Base-by-base conservation (phyloP, 2,113 vertebrate species). In the Alces alces region DNA sequence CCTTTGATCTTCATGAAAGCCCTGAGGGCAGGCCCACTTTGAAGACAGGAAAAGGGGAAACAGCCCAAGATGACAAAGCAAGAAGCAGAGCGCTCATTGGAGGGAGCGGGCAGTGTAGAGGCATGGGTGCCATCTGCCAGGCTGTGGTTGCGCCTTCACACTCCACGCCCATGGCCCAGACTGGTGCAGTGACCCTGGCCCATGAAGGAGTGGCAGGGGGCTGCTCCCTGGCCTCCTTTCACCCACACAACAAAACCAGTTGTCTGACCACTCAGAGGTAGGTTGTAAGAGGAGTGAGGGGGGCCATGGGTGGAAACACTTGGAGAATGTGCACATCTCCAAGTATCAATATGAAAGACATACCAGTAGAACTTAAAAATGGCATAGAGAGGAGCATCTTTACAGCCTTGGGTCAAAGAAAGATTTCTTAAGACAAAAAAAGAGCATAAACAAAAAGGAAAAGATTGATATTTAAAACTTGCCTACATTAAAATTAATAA, bases 61-160 rank as follows among this genome's bases (percentile, higher is more conserved):
- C 39, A 2, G 50, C 14, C 84, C 93, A 16, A 4, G 19, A 33
- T 2, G 21, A 12, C 50, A 7, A 11, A 25, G 50, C 58, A 25
- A 9, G 57, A 27, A 28, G 30, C 61, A 8, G 28, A 33, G 16
- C 0, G 23, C 76, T 12, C 1, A 0, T 0, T n/a, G 27, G n/a
- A 21, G 12, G 13, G 12, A 28, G 33, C 6, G 2, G 70, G 57
- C 13, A 1, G 23, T 16, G 33, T 7, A 10, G 47, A 70, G 86
- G 30, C 55, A 15, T 11, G 17, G 55, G 64, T 15, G 15, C 76
- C 91, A 61, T 30, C 91, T 90, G 57, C 78, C 43, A 30, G 45
- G 52, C 50, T 13, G 11, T 52, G 50, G 5, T 2, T 4, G 27
- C 1, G 1, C n/a, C 36, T 43, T 47, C 45, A 28, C n/a, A 45